phyloP scores from a whole-genome alignment of 2,113 vertebrate genomes.

The Varanus salvator region DNA sequence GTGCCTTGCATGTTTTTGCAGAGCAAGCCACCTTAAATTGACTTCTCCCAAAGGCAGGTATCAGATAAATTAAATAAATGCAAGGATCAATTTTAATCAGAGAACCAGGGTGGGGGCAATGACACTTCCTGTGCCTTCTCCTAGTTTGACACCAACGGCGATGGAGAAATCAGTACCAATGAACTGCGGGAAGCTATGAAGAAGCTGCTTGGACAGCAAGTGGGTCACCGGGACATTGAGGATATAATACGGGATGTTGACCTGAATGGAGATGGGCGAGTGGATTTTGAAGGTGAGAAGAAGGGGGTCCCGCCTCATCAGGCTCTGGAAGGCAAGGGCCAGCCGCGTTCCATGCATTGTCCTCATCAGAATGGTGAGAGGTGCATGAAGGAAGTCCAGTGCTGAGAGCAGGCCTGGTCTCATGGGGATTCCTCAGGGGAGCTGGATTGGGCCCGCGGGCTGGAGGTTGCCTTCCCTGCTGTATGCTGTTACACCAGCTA shows the following conservation, averaged over 20 bases:
- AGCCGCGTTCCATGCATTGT: no score
- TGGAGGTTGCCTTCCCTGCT: no score
- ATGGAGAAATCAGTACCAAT: conserved; percentile 94
- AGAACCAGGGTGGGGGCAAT: background rate
- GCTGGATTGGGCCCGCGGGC: no score
- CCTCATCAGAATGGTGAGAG: no score
- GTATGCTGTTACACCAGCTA: no score
- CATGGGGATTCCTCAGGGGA: no score
- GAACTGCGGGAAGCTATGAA: conserved; percentile 97
- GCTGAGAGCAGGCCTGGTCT: no score
- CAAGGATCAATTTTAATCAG: background rate
- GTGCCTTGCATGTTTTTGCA: no score
- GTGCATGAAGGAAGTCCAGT: no score
- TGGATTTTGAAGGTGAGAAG: conserved; percentile 97
- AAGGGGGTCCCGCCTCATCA: background rate
- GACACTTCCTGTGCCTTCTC: conserved; percentile 22
- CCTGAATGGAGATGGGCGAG: conserved; percentile 95
- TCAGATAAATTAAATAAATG: no score
- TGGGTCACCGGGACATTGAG: conserved; percentile 94
- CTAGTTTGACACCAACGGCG: conserved; percentile 97
- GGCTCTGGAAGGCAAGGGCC: background rate
- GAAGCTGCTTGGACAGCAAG: conserved; percentile 95
- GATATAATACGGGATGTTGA: conserved; percentile 97
- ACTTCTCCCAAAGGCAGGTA: no score
- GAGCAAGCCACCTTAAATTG: no score